A percentile compares a stretch with the other conserved stretches of the same genome.
phyloP scores from a whole-genome alignment of 2,113 vertebrate genomes.

The Microtus pennsylvanicus region DNA sequence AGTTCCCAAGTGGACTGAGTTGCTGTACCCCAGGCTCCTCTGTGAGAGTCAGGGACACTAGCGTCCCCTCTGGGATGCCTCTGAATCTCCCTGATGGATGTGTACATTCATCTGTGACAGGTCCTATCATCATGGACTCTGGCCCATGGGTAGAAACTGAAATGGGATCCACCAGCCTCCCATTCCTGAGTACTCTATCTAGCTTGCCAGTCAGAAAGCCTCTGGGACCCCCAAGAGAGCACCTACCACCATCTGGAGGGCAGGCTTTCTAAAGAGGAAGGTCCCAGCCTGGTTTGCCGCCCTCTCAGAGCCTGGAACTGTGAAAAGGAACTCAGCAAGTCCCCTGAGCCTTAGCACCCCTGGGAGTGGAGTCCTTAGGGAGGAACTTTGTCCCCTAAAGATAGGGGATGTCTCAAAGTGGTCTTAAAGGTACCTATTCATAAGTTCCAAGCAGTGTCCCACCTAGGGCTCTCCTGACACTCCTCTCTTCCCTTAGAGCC shows the following conservation, averaged over 20 bases:
- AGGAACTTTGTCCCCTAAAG: neutral
- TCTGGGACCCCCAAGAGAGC: neutral
- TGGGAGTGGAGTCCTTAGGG: too few relatives aligned
- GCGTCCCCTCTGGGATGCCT: neutral
- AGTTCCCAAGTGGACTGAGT: neutral
- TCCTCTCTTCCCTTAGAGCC: neutral
- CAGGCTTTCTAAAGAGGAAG: neutral
- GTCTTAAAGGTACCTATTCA: neutral
- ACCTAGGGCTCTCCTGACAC: neutral
- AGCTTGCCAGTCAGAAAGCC: neutral
- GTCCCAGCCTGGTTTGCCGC: neutral
- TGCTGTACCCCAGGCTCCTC: neutral
- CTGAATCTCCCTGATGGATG: neutral
- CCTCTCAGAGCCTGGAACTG: neutral
- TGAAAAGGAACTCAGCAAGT: neutral
- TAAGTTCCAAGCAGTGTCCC: neutral
- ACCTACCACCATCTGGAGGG: neutral
- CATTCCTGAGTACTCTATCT: neutral
- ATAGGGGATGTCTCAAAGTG: neutral
- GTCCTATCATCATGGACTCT: rapidly evolving
- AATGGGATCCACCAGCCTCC: neutral
- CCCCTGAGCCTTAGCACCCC: too few relatives aligned
- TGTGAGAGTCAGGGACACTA: neutral
- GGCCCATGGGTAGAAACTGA: neutral
- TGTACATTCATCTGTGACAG: too few relatives aligned